These are phyloP conservation scores for Odontothrips loti DNA, from an alignment of 2,888 invertebrate species.

Conservation along the genomic window DNA sequence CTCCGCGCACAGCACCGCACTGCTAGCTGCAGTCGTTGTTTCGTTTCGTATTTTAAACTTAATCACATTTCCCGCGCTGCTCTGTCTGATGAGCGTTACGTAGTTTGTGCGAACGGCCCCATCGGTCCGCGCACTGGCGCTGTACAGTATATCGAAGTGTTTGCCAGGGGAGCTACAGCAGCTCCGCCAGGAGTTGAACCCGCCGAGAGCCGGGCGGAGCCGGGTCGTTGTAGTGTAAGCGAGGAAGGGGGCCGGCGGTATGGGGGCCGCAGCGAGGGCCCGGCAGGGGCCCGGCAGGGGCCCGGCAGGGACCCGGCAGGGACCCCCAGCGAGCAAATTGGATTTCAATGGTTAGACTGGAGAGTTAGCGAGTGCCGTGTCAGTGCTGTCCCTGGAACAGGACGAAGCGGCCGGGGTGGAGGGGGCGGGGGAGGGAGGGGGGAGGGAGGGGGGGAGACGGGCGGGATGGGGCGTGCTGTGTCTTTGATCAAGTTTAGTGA, in stretches of 20 bases:
- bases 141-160: too few species aligned
- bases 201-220: not conserved
- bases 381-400: not conserved
- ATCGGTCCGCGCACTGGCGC: too few species aligned
- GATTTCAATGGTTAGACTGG: constrained; percentile 22
- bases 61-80: too few species aligned
- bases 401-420: not conserved
- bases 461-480: not conserved
- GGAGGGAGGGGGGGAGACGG: not conserved
- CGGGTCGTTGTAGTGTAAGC: not conserved
- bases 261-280: not conserved
- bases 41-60: too few species aligned
- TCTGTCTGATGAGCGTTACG: too few species aligned
- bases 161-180: too few species aligned
- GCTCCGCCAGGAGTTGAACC: too few species aligned
- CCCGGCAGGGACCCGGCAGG: not conserved
- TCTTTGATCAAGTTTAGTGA: constrained; percentile 25
- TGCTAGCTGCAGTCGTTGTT: too few species aligned
- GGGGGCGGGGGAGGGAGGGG: not conserved
- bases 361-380: constrained; percentile 13
- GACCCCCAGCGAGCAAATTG: constrained; percentile 10
- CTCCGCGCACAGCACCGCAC: too few species aligned
- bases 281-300: not conserved
- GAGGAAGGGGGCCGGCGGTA: not conserved
- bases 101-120: too few species aligned